A percentile compares a stretch with the other conserved stretches of the same genome.
Conservation (phyloP, 1,140 invertebrate genomes). For the Bemisia tabaci region DNA sequence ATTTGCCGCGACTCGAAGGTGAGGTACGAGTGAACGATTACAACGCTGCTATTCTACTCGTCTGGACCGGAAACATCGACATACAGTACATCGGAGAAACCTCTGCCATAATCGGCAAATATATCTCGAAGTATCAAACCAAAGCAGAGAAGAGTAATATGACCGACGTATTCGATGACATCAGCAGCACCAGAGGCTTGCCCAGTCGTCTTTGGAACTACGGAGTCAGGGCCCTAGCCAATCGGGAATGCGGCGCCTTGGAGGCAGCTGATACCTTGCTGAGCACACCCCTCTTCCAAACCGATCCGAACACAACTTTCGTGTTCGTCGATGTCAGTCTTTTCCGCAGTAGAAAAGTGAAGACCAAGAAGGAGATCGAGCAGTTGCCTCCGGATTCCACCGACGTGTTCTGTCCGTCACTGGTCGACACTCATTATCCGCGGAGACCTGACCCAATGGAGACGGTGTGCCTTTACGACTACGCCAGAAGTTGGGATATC, state of each 20-base stretch:
- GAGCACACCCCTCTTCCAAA: conserved; percentile 17
- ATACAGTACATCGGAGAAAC: conserved; percentile 22
- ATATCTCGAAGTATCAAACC: conserved; percentile 20
- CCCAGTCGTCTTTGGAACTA: conserved; percentile 18
- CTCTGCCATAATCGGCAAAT: too few relatives aligned
- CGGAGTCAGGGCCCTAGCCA: conserved; percentile 16
- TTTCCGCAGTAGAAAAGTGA: conserved; percentile 17
- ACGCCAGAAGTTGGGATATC: too few relatives aligned
- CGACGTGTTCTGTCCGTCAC: conserved; percentile 22
- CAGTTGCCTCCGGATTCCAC: conserved; percentile 20
- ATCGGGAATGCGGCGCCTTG: conserved; percentile 20
- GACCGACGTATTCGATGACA: conserved; percentile 16
- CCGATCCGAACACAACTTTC: conserved; percentile 21
- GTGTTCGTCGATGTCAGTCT: conserved; percentile 22
- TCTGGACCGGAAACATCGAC: conserved; percentile 23
- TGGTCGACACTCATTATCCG: too few relatives aligned
- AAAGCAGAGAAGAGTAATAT: conserved; percentile 20
- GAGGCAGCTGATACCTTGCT: conserved; percentile 20
- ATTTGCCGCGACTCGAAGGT: conserved; percentile 22
- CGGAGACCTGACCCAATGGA: too few relatives aligned
- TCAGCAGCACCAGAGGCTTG: conserved; percentile 18
- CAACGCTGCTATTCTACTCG: conserved; percentile 18
- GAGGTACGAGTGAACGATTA: conserved; percentile 21
- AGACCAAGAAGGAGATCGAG: conserved; percentile 19
- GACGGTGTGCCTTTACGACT: too few relatives aligned